Evolutionary conservation across 1,140 invertebrate genomes (phyloP).

Genomic region (Oedothorax gibbosus): DNA sequence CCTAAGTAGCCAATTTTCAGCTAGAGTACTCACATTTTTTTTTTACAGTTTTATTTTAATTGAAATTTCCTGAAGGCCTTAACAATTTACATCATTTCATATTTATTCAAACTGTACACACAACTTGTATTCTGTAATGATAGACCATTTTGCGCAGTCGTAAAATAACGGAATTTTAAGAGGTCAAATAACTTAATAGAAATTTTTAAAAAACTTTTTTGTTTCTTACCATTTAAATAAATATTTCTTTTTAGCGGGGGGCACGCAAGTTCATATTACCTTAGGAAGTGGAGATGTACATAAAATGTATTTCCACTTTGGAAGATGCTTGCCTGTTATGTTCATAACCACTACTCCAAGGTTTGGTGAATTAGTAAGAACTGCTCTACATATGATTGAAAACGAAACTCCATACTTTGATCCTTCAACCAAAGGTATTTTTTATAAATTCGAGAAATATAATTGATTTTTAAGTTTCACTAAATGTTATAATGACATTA

Average conservation of each 20-base stretch:
- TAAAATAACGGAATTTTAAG: too few relatives aligned
- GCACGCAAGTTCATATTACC: not conserved
- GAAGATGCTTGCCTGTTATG: constrained; percentile 78
- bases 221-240: not conserved
- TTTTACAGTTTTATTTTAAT: too few relatives aligned
- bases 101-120: too few relatives aligned
- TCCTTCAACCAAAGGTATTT: constrained; percentile 75
- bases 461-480: not conserved
- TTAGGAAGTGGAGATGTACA: constrained; percentile 29
- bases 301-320: constrained; percentile 73
- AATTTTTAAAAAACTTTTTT: not conserved
- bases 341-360: constrained; percentile 80
- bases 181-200: too few relatives aligned
- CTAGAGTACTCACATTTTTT: too few relatives aligned
- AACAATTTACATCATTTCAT: too few relatives aligned
- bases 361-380: constrained; percentile 77
- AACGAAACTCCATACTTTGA: constrained; percentile 72
- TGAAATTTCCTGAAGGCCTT: too few relatives aligned
- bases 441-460: not conserved
- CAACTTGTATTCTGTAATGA: too few relatives aligned
- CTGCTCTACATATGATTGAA: constrained; percentile 76
- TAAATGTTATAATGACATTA: not conserved
- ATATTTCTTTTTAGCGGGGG: not conserved
- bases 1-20: too few relatives aligned
- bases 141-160: too few relatives aligned